These are phyloP conservation scores for Abrostola triplasia DNA, from an alignment of 2,888 invertebrate species.

Conservation along the genomic window DNA sequence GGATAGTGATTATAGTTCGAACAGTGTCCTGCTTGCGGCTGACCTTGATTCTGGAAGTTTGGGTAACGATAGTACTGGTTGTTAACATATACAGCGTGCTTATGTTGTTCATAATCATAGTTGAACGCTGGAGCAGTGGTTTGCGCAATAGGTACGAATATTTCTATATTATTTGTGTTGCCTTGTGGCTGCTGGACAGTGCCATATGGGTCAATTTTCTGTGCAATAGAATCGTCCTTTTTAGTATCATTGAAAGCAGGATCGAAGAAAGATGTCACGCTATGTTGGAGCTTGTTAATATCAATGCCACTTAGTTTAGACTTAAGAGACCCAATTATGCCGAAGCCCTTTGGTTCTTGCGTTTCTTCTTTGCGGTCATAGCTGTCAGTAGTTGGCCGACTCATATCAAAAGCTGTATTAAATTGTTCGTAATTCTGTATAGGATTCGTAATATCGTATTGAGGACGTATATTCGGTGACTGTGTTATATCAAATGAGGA, in stretches of 20 bases:
- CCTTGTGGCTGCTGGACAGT: constrained; percentile 46
- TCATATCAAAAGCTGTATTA: constrained; percentile 78
- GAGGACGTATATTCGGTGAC: constrained; percentile 14
- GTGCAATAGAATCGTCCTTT: constrained; percentile 50
- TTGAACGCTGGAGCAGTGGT: constrained; percentile 23
- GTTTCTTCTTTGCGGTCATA: constrained; percentile 69
- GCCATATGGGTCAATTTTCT: constrained; percentile 54
- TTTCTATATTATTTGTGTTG: constrained; percentile 65
- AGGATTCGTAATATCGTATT: constrained; percentile 37
- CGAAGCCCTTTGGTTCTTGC: constrained; percentile 75
- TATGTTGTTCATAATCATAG: constrained; percentile 29
- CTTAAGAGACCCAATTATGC: constrained; percentile 83
- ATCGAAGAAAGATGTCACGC: constrained; percentile 84
- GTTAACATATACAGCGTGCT: constrained; percentile 24
- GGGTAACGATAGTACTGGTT: constrained; percentile 44
- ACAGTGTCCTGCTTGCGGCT: constrained; percentile 43
- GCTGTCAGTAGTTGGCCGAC: constrained; percentile 69
- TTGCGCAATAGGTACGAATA: constrained; percentile 66
- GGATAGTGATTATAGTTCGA: constrained; percentile 42
- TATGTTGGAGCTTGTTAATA: constrained; percentile 83
- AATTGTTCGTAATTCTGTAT: constrained; percentile 57
- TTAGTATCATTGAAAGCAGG: constrained; percentile 76
- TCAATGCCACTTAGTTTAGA: constrained; percentile 81
- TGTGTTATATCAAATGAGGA: constrained; percentile 23
- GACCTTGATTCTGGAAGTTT: constrained; percentile 53